phyloP scores from a whole-genome alignment of 2,797 vertebrate species.

The Gallinago stenura region DNA sequence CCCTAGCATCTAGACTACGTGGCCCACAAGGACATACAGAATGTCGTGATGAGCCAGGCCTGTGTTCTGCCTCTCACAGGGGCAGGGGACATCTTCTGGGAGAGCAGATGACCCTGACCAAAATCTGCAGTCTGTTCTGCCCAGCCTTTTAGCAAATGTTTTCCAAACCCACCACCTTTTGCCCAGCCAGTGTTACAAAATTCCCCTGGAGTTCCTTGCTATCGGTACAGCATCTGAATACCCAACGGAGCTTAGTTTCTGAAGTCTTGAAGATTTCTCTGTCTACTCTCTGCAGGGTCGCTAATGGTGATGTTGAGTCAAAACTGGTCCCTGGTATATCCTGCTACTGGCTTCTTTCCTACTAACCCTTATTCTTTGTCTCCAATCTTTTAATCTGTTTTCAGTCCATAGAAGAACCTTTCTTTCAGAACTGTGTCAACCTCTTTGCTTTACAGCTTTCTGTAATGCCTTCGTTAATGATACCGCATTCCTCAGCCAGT shows the following conservation, averaged over 20 bases:
- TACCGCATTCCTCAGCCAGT: background rate
- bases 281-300: background rate
- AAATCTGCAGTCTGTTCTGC: background rate
- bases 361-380: background rate
- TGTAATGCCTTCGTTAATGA: rapidly evolving
- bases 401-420: background rate
- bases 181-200: background rate
- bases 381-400: background rate
- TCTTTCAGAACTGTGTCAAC: background rate
- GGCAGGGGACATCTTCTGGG: background rate
- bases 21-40: background rate
- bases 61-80: background rate
- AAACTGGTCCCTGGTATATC: background rate
- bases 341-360: background rate
- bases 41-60: background rate
- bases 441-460: background rate
- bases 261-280: background rate
- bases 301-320: background rate
- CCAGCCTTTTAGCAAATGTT: background rate
- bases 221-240: background rate
- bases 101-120: background rate
- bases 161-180: background rate
- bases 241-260: background rate
- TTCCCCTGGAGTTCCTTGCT: background rate
- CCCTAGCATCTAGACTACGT: background rate